phyloP scores from a whole-genome alignment of 1,140 invertebrate genomes.

The Riptortus pedestris region DNA sequence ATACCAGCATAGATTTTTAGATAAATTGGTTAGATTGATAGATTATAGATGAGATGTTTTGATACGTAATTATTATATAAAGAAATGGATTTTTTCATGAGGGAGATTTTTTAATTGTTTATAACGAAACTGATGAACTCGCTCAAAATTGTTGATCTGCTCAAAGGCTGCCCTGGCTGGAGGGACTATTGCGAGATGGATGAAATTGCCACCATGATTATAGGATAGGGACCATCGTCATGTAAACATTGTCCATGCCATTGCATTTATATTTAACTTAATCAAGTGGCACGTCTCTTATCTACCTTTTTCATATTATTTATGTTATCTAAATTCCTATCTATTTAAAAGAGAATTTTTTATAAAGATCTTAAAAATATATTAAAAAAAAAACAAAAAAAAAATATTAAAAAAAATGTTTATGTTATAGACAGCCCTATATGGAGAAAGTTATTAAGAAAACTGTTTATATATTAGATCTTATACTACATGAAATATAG shows the following conservation, averaged over 20 bases:
- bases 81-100: constrained; percentile 7
- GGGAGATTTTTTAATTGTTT: constrained; percentile 5
- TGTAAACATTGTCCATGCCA: constrained; percentile 8
- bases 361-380: constrained; percentile 9
- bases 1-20: constrained; percentile 22
- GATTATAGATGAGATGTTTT: constrained; percentile 13
- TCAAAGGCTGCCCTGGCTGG: constrained; percentile 20
- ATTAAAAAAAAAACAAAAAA: constrained; percentile 5
- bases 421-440: constrained; percentile 23
- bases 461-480: constrained; percentile 28
- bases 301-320: constrained; percentile 10
- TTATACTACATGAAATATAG: constrained; percentile 11
- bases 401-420: constrained; percentile 15
- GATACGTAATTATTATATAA: constrained; percentile 15
- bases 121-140: constrained; percentile 10
- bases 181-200: constrained; percentile 21
- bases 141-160: constrained; percentile 24
- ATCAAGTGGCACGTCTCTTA: constrained; percentile 3
- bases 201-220: constrained; percentile 13
- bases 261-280: constrained; percentile 14
- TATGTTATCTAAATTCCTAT: constrained; percentile 26
- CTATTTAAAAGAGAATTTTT: constrained; percentile 10
- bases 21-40: constrained; percentile 20
- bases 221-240: constrained; percentile 23
- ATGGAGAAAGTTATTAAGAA: constrained; percentile 15